A percentile compares a stretch with the other conserved stretches of the same genome.
Conservation (phyloP, 2,113 vertebrate species). For the Phaetusa simplex region DNA sequence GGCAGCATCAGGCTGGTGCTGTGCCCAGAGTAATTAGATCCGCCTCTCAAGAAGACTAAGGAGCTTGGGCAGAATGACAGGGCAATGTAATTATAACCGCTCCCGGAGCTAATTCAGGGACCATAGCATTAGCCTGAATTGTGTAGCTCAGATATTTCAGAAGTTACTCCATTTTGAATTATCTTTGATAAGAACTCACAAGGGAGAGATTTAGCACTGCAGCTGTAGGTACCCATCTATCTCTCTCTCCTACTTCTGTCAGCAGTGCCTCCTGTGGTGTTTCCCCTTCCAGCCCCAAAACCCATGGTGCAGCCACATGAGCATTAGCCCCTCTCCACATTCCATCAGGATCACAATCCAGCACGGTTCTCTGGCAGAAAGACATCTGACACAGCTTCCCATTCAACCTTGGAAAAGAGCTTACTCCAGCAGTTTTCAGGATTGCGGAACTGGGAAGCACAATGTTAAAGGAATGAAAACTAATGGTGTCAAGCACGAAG, state of each 20-base stretch:
- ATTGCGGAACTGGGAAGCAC: neutral
- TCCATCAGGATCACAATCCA: neutral
- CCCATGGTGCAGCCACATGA: accelerated
- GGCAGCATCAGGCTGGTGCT: neutral
- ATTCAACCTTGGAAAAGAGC: neutral
- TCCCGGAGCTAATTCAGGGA: neutral
- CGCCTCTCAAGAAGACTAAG: neutral
- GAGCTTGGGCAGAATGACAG: neutral
- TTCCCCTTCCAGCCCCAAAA: neutral
- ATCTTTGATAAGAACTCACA: neutral
- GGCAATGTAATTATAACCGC: neutral
- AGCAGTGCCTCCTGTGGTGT: neutral
- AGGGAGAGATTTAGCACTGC: neutral
- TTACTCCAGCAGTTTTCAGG: neutral
- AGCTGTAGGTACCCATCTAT: neutral
- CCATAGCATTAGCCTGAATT: neutral
- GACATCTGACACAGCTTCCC: neutral
- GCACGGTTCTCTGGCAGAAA: neutral
- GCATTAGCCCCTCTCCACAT: neutral
- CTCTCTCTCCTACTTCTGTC: neutral
- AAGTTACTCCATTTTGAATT: neutral
- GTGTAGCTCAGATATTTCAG: neutral
- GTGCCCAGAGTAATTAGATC: constrained; percentile 1
- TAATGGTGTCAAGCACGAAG: constrained; percentile 10
- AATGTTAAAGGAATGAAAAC: constrained; percentile 2